phyloP scores from a whole-genome alignment of 2,888 invertebrate species.

The Pollenia griseotomentosa region DNA sequence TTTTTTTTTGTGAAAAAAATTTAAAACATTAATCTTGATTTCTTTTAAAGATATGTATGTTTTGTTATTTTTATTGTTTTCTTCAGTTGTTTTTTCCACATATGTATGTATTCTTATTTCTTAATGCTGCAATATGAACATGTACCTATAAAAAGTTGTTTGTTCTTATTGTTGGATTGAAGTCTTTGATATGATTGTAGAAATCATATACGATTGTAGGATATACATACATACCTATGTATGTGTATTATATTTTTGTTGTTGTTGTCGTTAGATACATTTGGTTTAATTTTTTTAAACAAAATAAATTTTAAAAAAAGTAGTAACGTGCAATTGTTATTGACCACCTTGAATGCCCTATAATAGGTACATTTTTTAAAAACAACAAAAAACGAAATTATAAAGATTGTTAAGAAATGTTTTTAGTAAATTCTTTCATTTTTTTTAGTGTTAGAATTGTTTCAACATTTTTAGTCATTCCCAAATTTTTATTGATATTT shows the following conservation, averaged over 20 bases:
- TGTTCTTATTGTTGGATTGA: constrained; percentile 31
- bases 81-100: constrained; percentile 17
- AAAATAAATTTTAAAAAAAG: constrained; percentile 16
- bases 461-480: too few relatives aligned
- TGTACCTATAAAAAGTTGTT: not conserved
- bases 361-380: not conserved
- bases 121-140: constrained; percentile 37
- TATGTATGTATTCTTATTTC: not conserved
- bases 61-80: constrained; percentile 34
- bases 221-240: not conserved
- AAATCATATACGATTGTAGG: constrained; percentile 8
- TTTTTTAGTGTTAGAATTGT: too few relatives aligned
- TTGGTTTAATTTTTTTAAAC: constrained; percentile 44
- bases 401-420: too few relatives aligned
- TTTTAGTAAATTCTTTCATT: too few relatives aligned
- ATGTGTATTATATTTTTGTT: constrained; percentile 2
- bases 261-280: constrained; percentile 46
- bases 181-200: constrained; percentile 37
- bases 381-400: too few relatives aligned
- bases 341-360: constrained; percentile 33
- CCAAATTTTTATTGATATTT: too few relatives aligned
- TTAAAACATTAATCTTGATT: constrained; percentile 72
- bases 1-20: constrained; percentile 24
- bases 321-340: constrained; percentile 16
- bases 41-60: constrained; percentile 57